Evolutionary conservation across 2,797 vertebrate species (phyloP), one percentile per base, ranked within the genome.

Genomic region (Pantherophis vulpinus): DNA sequence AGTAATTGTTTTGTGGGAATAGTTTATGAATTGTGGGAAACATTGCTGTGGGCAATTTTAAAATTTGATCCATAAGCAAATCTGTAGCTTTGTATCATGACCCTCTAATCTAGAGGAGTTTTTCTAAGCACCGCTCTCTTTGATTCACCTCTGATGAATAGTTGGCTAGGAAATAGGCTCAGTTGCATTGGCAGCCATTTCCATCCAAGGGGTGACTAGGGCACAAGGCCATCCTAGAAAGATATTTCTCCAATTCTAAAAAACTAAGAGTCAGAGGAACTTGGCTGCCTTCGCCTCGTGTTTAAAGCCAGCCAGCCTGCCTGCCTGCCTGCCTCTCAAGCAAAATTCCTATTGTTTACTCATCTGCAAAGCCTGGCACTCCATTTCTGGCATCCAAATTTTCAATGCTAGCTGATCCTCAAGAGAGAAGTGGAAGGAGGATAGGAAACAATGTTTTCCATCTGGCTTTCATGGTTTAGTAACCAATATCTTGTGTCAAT

Each of bases 271-370:
- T 94, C 94, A 96, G 94, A 96, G 91, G 95, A 97, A 93, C 94
- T 93, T 5, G 74, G 95, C 94, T 96, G 94, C 96, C 96, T 96
- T 97, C 96, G 95, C 95, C 96, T 96, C 91, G 96, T 97, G 95
- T 97, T 96, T 97, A 97, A 97, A 96, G 74, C 74, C 32, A 32
- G 66, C n/a, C n/a, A 7, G 94, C 92, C 51, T 51, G 51, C 93
- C 42, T 94, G 90, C 91, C 93, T 94, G 94, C 94, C 94, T 97
- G 94, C 95, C 95, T 88, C 92, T 89, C 0, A 0, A 91, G 94
- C 92, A 11, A 9, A 91, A 94, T 94, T 94, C 94, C 93, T 96
- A 96, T 96, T 96, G 96, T 96, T 96, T 96, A 96, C 93, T 95
- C 95, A 93, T 94, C 95, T 96, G 95, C 94, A 95, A 97, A 96